Evolutionary conservation across 2,888 invertebrate genomes (phyloP), one percentile per base, ranked within the genome.

Genomic region (Temnothorax unifasciatus): DNA sequence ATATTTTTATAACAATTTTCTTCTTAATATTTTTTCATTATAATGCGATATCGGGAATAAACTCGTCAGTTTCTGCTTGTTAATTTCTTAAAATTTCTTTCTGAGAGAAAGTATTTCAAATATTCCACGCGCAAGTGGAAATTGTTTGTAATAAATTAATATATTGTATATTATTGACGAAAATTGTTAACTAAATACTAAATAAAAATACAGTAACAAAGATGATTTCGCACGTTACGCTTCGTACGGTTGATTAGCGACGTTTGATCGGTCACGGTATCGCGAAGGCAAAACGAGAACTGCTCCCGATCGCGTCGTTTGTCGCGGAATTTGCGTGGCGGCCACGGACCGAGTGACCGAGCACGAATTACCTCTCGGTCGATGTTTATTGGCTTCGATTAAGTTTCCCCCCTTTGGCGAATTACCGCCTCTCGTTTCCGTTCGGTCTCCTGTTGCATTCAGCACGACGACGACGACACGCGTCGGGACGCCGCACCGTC

Each of bases 341-440:
- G 38, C 13, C 50, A 25, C 29, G 13, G 64, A 77, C 57, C 34
- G 47, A 50, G 29, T 66, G 59, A 21, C 29, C 57, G 74, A 29
- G n/a, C 76, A 54, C 76, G 73, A 88, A 86, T 88, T 86, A 83
- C 71, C 59, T 59, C 64, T 13, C 52, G 38, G 44, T 41, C 52
- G 59, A 77, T 85, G 73, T 85, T 84, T 77, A 84, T 82, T 82
- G 82, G 61, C 52, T 66, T 73, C 84, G 84, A 86, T 82, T 82
- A 86, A 77, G 83, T 82, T 44, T 68, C 25, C 54, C 63, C 69
- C 71, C 29, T 68, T 75, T 79, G 25, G 77, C 52, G 69, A 69
- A 87, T 81, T 83, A 73, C 68, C 71, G 21, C 38, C n/a, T 34
- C 44, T 34, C 44, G 52, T 52, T 71, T 83, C 76, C 73, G 66